Evolutionary conservation across 2,888 invertebrate species (phyloP), one percentile per base, ranked within the genome.

Genomic region (Boloria selene): DNA sequence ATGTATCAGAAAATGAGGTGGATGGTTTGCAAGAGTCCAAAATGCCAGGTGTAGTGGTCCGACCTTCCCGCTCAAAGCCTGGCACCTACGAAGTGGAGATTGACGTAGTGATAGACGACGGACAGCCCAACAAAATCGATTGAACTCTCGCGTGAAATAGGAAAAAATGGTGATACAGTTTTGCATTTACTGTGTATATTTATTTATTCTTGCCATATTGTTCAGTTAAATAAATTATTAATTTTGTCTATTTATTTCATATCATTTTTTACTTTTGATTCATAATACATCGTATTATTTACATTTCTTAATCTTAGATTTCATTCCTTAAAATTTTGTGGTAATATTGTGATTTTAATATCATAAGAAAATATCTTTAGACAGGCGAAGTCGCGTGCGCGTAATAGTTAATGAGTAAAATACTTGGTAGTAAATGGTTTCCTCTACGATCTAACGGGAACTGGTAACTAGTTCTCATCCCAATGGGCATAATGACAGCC

Each of bases 1-100:
- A 88, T 69, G 81, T 86, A 14, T 85, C 90, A 3, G 86, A 90
- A 56, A 93, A 93, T 47, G 91, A 93, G 73, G 92, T 93, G 47
- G 89, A 93, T 62, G 85, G 90, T 4, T 77, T 86, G 3, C 85
- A 90, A 14, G 88, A 93, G 68, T 84, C 91, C 0, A 87, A 84
- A 67, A 81, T 86, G 74, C 92, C 92, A 1, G 91, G 85, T 7
- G 86, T 88, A 47, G 84, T 86, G 18, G 86, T 85, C 50, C 78
- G 85, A 49, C 89, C 87, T 0, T 90, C 90, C 1, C 76, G 79
- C 16, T 85, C 86, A 18, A 88, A 88, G 60, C 90, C 90, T 0
- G 90, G 90, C 4, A 89, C 88, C 0, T 90, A 84, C 59, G 90
- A 90, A 70, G 88, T 90, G 13, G 84, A 90, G 70, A 88, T 90